These are phyloP conservation scores for Bombus waltoni DNA, from an alignment of 1,140 invertebrate genomes.

Conservation along the genomic window DNA sequence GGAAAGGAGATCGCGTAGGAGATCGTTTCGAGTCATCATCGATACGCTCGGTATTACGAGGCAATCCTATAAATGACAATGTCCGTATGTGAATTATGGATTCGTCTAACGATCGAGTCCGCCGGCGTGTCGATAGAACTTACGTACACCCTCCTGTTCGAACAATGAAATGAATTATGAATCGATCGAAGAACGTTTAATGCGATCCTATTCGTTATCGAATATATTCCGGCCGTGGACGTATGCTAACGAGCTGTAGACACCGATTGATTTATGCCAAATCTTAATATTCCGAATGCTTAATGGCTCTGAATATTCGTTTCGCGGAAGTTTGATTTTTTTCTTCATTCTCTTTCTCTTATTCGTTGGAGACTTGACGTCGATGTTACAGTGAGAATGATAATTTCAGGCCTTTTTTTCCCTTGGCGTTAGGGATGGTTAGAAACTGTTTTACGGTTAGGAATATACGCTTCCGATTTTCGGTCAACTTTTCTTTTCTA, in stretches of 20 bases:
- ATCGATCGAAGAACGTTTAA: slow-evolving; percentile 47
- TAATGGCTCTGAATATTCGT: slow-evolving; percentile 9
- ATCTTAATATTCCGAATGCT: slow-evolving; percentile 48
- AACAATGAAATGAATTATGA: slow-evolving; percentile 57
- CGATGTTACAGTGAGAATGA: background rate
- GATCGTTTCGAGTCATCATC: slow-evolving; percentile 41
- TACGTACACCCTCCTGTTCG: background rate
- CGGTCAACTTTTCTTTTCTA: too few species aligned
- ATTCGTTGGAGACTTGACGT: background rate
- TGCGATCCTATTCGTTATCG: slow-evolving; percentile 48
- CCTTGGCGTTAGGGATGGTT: too few species aligned
- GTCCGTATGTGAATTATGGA: slow-evolving; percentile 43
- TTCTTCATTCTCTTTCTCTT: too few species aligned
- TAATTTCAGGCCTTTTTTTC: background rate
- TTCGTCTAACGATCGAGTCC: slow-evolving; percentile 35
- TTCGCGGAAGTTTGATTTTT: background rate
- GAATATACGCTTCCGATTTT: background rate
- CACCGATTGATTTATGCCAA: slow-evolving; percentile 41
- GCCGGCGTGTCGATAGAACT: slow-evolving; percentile 9
- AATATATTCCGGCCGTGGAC: slow-evolving; percentile 36
- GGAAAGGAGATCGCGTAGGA: slow-evolving; percentile 32
- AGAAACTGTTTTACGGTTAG: too few species aligned
- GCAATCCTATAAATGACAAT: slow-evolving; percentile 46
- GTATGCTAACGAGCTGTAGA: slow-evolving; percentile 41
- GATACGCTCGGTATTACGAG: slow-evolving; percentile 17